These are phyloP conservation scores for Siderastrea siderea DNA, from an alignment of 92 coral and sea anemone genomes.

Conservation along the genomic window DNA sequence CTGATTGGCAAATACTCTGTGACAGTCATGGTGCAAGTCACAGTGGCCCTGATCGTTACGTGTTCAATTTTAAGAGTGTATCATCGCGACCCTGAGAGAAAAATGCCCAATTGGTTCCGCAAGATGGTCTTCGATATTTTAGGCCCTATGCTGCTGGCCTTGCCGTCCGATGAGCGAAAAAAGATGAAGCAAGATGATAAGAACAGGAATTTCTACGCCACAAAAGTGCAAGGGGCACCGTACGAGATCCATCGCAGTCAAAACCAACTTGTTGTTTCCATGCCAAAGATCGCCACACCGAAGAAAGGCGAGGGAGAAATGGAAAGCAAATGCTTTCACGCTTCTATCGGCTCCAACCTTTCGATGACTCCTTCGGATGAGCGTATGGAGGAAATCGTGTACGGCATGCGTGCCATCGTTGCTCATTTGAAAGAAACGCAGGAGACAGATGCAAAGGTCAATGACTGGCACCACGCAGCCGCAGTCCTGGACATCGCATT, in stretches of 20 bases:
- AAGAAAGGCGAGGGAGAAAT: slow-evolving; percentile 50
- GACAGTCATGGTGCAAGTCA: slow-evolving; percentile 87
- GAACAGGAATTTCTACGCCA: slow-evolving; percentile 33
- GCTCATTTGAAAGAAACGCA: slow-evolving; percentile 92
- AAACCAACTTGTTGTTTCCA: slow-evolving; percentile 62
- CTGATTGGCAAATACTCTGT: slow-evolving; percentile 96
- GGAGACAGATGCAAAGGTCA: slow-evolving; percentile 81
- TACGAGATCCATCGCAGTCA: slow-evolving; percentile 73
- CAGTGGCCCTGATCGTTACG: slow-evolving; percentile 81
- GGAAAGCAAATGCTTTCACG: slow-evolving; percentile 56
- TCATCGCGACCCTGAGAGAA: slow-evolving; percentile 89
- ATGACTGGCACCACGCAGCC: slow-evolving; percentile 97
- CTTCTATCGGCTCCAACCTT: slow-evolving; percentile 63
- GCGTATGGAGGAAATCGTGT: slow-evolving; percentile 83
- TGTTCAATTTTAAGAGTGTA: slow-evolving; percentile 89
- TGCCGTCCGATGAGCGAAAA: slow-evolving; percentile 82
- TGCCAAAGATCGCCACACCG: slow-evolving; percentile 57
- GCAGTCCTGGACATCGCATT: slow-evolving; percentile 92
- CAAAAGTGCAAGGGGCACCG: slow-evolving; percentile 75
- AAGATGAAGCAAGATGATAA: slow-evolving; percentile 60
- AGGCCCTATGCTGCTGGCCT: slow-evolving; percentile 89
- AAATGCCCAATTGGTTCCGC: slow-evolving; percentile 92
- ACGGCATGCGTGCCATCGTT: slow-evolving; percentile 81
- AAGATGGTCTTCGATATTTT: slow-evolving; percentile 87
- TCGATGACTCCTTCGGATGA: slow-evolving; percentile 73